Percentiles rank a stretch among this genome's conserved stretches.
These are phyloP conservation scores for Bubo scandiacus DNA, from an alignment of 2,113 vertebrate species.

Conservation along the genomic window DNA sequence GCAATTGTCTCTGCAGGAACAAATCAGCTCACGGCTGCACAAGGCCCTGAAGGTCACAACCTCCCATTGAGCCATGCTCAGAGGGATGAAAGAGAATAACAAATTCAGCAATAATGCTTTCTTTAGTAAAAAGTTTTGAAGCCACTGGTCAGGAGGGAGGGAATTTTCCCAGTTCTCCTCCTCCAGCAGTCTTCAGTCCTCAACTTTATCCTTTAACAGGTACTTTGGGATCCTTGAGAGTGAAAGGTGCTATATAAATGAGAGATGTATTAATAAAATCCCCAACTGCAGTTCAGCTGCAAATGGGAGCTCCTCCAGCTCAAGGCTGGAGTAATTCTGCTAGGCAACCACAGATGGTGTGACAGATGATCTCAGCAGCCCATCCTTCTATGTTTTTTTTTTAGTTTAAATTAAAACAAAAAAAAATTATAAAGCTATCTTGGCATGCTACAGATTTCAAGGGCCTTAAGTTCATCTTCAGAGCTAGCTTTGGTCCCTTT, in stretches of 20 bases:
- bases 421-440: conserved; percentile 62
- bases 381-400: conserved; percentile 59
- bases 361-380: conserved; percentile 72
- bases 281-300: conserved; percentile 60
- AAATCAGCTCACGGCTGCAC: not conserved
- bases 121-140: conserved; percentile 30
- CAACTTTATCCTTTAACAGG: conserved; percentile 56
- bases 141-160: not conserved
- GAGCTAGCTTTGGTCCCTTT: conserved; percentile 59
- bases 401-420: conserved; percentile 67
- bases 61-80: not conserved
- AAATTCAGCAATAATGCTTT: not conserved
- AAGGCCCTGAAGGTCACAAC: not conserved
- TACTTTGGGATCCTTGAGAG: conserved; percentile 59
- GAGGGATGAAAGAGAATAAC: not conserved
- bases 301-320: conserved; percentile 57
- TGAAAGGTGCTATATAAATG: conserved; percentile 71
- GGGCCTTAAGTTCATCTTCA: conserved; percentile 64
- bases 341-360: conserved; percentile 71
- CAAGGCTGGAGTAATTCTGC: conserved; percentile 65
- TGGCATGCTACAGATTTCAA: conserved; percentile 56
- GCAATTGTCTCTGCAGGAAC: not conserved
- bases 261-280: conserved; percentile 70
- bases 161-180: not conserved
- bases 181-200: conserved; percentile 11